Conservation (phyloP, 2,797 vertebrate species). For the Haliaeetus vocifer region DNA sequence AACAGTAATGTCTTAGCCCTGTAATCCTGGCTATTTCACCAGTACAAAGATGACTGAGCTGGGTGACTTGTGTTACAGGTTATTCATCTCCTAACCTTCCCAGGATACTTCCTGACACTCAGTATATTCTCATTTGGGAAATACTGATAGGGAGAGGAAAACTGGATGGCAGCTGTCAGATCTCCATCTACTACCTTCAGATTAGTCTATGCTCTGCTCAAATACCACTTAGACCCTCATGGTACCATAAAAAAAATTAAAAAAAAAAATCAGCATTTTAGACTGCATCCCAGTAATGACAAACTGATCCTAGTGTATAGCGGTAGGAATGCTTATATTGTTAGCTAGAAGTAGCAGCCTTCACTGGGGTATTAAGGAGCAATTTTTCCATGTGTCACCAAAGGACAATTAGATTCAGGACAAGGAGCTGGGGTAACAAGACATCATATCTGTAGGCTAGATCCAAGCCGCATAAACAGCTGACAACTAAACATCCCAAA, state of each 20-base stretch:
- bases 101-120: not conserved
- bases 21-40: not conserved
- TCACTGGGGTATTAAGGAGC: not conserved
- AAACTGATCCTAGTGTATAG: not conserved
- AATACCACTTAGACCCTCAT: not conserved
- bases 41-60: not conserved
- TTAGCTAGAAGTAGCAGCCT: not conserved
- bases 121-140: not conserved
- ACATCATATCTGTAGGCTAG: not conserved
- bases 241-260: not conserved
- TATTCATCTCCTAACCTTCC: not conserved
- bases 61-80: not conserved
- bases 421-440: not conserved
- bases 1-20: not conserved
- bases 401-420: not conserved
- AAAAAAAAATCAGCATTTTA: not conserved
- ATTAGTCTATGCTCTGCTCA: not conserved
- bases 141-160: not conserved
- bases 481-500: not conserved
- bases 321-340: not conserved
- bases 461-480: not conserved
- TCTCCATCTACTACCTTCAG: not conserved
- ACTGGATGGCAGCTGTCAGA: not conserved
- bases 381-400: not conserved
- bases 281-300: not conserved